A percentile compares a stretch with the other conserved stretches of the same genome.
These are phyloP conservation scores for Anaspis maculata DNA, from an alignment of 2,888 invertebrate species.

Conservation along the genomic window DNA sequence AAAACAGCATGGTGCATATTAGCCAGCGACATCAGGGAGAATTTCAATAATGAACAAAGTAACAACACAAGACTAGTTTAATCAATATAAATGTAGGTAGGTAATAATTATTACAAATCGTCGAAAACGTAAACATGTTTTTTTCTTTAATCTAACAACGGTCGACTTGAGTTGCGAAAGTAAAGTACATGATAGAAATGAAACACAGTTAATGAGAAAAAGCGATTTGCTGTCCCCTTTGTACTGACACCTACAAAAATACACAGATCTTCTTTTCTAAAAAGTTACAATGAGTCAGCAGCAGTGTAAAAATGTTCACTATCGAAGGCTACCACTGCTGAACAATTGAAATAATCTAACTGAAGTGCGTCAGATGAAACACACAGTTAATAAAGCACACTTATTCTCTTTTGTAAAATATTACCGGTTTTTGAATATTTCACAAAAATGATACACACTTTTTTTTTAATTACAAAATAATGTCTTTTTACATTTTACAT, in stretches of 20 bases:
- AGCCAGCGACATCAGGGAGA: background rate
- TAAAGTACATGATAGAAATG: constrained; percentile 8
- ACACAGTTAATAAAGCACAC: constrained; percentile 14
- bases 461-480: constrained; percentile 12
- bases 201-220: constrained; percentile 1
- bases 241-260: constrained; percentile 15
- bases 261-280: constrained; percentile 12
- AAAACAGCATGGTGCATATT: background rate
- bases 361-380: constrained; percentile 11
- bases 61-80: constrained; percentile 15
- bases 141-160: constrained; percentile 2
- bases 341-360: constrained; percentile 1
- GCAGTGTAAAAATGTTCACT: constrained; percentile 4
- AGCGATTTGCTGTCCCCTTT: constrained; percentile 4
- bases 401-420: constrained; percentile 11
- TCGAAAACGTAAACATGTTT: constrained; percentile 8
- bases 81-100: too few relatives aligned
- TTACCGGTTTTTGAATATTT: constrained; percentile 5
- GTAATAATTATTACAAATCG: constrained; percentile 11
- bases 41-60: background rate
- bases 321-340: constrained; percentile 1
- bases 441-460: constrained; percentile 11
- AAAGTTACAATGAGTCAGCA: constrained; percentile 9
- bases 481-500: constrained; percentile 7
- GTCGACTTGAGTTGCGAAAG: constrained; percentile 3